These are phyloP conservation scores for Drosophila littoralis DNA, from an alignment of 1,140 invertebrate species.

Conservation along the genomic window DNA sequence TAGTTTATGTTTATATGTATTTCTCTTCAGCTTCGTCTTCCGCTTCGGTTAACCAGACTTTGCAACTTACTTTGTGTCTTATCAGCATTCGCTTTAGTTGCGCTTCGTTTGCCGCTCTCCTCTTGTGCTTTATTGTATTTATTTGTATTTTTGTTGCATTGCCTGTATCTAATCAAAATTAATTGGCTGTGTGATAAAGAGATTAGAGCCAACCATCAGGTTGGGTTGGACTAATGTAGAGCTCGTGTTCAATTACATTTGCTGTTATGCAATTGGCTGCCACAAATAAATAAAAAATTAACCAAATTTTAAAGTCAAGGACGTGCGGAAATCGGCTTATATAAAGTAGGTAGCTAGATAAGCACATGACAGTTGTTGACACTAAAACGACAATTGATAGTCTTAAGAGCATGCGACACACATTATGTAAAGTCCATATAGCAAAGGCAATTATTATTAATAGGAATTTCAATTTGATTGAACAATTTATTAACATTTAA, in stretches of 20 bases:
- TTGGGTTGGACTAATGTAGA: slow-evolving; percentile 10
- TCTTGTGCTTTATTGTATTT: slow-evolving; percentile 36
- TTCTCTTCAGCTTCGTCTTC: slow-evolving; percentile 51
- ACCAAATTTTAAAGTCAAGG: slow-evolving; percentile 65
- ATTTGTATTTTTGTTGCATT: slow-evolving; percentile 33
- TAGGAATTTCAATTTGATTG: neutral
- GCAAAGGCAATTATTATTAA: slow-evolving; percentile 9
- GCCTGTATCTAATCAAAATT: slow-evolving; percentile 66
- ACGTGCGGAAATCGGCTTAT: slow-evolving; percentile 59
- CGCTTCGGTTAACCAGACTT: slow-evolving; percentile 56
- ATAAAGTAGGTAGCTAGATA: slow-evolving; percentile 30
- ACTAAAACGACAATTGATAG: slow-evolving; percentile 42
- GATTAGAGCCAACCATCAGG: slow-evolving; percentile 50
- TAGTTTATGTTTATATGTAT: slow-evolving; percentile 25
- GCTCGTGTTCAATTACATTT: slow-evolving; percentile 55
- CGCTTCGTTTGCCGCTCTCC: slow-evolving; percentile 57
- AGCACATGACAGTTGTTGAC: slow-evolving; percentile 29
- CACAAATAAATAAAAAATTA: slow-evolving; percentile 17
- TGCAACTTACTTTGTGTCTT: slow-evolving; percentile 38
- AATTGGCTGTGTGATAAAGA: slow-evolving; percentile 78
- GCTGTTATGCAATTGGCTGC: slow-evolving; percentile 54
- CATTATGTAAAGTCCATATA: slow-evolving; percentile 3
- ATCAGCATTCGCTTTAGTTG: slow-evolving; percentile 55
- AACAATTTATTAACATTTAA: neutral
- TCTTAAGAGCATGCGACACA: slow-evolving; percentile 20